Evolutionary conservation across 2,888 invertebrate genomes (phyloP).

Genomic region (Dyspetes luteomarginatus): DNA sequence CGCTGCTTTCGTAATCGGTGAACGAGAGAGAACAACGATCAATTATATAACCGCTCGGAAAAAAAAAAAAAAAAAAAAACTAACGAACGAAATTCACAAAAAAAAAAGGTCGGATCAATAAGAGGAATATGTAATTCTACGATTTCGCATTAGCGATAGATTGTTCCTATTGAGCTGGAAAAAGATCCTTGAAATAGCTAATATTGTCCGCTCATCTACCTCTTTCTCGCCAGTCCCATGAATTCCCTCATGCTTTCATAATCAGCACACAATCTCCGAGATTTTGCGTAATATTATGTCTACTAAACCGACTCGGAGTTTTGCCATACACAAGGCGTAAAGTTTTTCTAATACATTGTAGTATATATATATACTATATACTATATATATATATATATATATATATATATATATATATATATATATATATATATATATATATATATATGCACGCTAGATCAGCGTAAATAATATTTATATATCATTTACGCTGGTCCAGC

Average conservation of each 20-base stretch:
- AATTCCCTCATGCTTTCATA: slow-evolving; percentile 19
- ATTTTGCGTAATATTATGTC: slow-evolving; percentile 49
- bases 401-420: slow-evolving; percentile 8
- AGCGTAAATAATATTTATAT: no score
- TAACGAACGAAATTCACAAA: slow-evolving; percentile 21
- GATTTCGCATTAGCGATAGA: slow-evolving; percentile 17
- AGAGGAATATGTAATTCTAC: neutral
- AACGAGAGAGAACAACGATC: neutral
- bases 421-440: slow-evolving; percentile 5
- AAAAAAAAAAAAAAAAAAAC: slow-evolving; percentile 3
- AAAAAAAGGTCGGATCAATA: no score
- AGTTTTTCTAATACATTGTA: neutral
- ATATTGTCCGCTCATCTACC: slow-evolving; percentile 2
- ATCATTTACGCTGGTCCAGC: slow-evolving; percentile 49
- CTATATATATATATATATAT: slow-evolving; percentile 7
- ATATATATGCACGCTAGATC: slow-evolving; percentile 4
- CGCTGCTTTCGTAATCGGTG: slow-evolving; percentile 31
- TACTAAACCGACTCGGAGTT: slow-evolving; percentile 23
- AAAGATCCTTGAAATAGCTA: slow-evolving; percentile 30
- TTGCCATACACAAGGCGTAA: neutral
- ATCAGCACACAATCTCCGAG: slow-evolving; percentile 24
- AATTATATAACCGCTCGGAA: slow-evolving; percentile 24
- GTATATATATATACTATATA: neutral
- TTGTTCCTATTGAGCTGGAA: neutral
- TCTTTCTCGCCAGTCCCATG: neutral